Evolutionary conservation across 2,888 invertebrate genomes (phyloP), one percentile per base, ranked within the genome.

Genomic region (Mythimna albipuncta): DNA sequence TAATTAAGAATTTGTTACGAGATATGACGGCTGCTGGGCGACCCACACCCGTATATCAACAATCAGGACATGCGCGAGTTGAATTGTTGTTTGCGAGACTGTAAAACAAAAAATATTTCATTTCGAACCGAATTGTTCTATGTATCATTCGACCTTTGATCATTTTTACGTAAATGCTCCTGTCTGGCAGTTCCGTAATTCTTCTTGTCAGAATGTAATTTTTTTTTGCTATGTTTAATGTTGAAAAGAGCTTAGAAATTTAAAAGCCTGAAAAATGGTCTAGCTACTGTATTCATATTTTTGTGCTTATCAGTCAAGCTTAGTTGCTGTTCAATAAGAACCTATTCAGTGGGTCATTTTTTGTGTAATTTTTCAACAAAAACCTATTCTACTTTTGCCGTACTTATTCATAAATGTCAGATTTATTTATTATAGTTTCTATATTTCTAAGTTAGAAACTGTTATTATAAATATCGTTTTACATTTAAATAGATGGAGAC

Each of bases 1-100:
- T 93, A 93, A 94, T 93, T 91, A 90, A 83, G 77, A 83, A 87
- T 89, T 91, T 88, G 87, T 89, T 88, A 80, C 82, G 77, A 82
- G 79, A 87, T 86, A 87, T 87, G 85, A 88, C 78, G 74, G 76
- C 71, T 82, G 65, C 77, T 77, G 52, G 7, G 50, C 72, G 38
- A 59, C 89, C 88, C 88, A 86, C 82, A 79, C 69, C 47, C 58
- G 54, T 70, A 35, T 59, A 61, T 50, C 68, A 64, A 69, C 57
- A 82, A 82, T 79, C 80, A 74, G 59, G 63, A 66, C 58, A 61
- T 58, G 58, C 44, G 61, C 54, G 35, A 69, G n/a, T 50, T 59
- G 62, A 67, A 62, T 74, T 55, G 32, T 69, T 76, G 64, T 68
- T 69, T 70, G 21, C 41, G 19, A 69, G 62, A 62, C 19, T 62